Conservation (phyloP, 2,888 invertebrate species). For the Slavum lentiscoides region DNA sequence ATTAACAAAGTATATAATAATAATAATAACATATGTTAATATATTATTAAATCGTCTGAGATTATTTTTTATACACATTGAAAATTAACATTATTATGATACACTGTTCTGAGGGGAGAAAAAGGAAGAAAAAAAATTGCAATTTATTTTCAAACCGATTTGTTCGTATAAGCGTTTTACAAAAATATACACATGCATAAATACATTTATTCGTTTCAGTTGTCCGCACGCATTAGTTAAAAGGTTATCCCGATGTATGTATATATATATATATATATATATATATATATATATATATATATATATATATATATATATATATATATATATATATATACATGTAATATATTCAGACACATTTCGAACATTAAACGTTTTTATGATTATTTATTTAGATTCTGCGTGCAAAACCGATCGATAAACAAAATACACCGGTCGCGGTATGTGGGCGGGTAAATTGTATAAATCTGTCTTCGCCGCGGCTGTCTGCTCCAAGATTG, state of each 20-base stretch:
- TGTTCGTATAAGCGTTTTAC: not conserved
- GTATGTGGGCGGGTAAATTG: constrained; percentile 32
- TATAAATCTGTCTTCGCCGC: constrained; percentile 33
- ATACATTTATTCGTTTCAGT: not conserved
- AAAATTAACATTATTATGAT: no score
- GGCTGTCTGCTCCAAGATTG: not conserved
- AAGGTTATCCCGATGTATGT: not conserved
- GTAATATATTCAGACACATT: not conserved
- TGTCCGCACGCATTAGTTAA: not conserved
- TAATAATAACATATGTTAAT: no score
- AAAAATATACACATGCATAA: not conserved
- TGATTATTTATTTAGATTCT: constrained; percentile 23
- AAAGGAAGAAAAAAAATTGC: not conserved
- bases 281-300: not conserved
- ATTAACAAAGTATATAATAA: no score
- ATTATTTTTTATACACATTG: no score
- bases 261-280: not conserved
- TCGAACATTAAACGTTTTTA: not conserved
- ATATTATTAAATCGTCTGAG: no score
- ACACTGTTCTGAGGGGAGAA: no score
- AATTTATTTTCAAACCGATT: not conserved
- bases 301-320: no score
- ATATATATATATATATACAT: not conserved
- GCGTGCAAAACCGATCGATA: constrained; percentile 5
- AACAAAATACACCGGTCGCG: not conserved